Evolutionary conservation across 2,888 invertebrate genomes (phyloP), one percentile per base, ranked within the genome.

Genomic region (Sarcophaga rosellei): DNA sequence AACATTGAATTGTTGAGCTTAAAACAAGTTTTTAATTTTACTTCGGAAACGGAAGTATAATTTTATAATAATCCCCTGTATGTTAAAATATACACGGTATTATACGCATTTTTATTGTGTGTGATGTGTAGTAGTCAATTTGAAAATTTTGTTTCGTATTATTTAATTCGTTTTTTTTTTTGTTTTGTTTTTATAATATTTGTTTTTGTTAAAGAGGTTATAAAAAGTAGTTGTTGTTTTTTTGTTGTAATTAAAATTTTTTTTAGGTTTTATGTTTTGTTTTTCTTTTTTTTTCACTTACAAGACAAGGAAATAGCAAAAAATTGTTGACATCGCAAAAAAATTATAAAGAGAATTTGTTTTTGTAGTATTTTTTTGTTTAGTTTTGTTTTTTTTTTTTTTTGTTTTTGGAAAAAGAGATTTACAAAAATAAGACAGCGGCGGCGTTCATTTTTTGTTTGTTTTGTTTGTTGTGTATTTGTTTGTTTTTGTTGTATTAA

Each of bases 281-380:
- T 88, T 88, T 21, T 68, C 80, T 59, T 90, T 88, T 5, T 63
- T 77, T 82, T 53, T 53, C 12, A 12, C 74, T 76, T 76, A 74
- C 53, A 69, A 70, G 83, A 78, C 75, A 80, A 75, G 88, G 91
- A 91, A 91, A 91, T 91, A 91, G 91, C 86, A 90, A 91, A 90
- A 89, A 89, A 89, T 92, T 92, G 91, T 92, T 92, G 92, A 92
- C 90, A 92, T 92, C 92, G 92, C 92, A 92, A 92, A 91, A 89
- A 90, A 86, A 80, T 66, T 69, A 75, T 65, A 79, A 70, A 70
- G 72, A 66, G 72, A 72, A 72, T 53, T 77, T 21, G 77, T 77
- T 82, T 81, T 82, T 59, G 63, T 74, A 75, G 75, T 81, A 75
- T 68, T 75, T 68, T 82, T 81, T 82, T 59, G 63, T 74, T 69